Evolutionary conservation across 1,140 invertebrate species (phyloP), one percentile per base, ranked within the genome.

Genomic region (Cotesia vestalis): DNA sequence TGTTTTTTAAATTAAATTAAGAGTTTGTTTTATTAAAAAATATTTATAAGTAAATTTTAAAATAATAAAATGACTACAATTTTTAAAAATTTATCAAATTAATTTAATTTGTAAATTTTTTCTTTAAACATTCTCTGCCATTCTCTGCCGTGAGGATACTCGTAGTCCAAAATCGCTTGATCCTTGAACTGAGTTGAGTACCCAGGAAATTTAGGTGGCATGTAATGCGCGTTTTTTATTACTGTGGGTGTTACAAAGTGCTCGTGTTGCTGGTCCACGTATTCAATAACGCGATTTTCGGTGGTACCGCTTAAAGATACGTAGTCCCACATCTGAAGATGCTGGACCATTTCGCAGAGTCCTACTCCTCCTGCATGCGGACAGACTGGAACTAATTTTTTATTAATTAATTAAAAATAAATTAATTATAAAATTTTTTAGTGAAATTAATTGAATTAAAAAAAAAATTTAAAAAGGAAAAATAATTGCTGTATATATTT

Each of bases 321-420:
- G 85, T 91, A 96, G 81, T 97, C 95, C 92, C 95, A 97, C 78
- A 94, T 92, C 86, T 96, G 94, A 14, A 97, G 87, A 86, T 98
- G 96, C 78, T 97, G 95, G 3, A 97, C 94, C 90, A 96, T 94
- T 88, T 97, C 96, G 83, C 95, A 97, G 0, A 97, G 88, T 6
- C 95, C 96, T 1, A 98, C 92, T 12, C 96, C 96, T 12, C 96
- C 96, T 64, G 95, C 95, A 87, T 98, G 96, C 0, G 96, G 96
- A 84, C 95, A 96, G 0, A 98, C 94, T 79, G 95, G 95, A 52
- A 97, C 95, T 95, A 81, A 3, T 87, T 88, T 55, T 55, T 55
- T 55, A n/a, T 14, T 17, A 17, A 17, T 17, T 17, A 17, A 17
- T 17, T 17, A 17, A 17, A 17, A 17, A 17, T 17, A 17, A 17